Conservation (phyloP, 2,113 vertebrate species). For the Ptilorrhoa leucosticta region DNA sequence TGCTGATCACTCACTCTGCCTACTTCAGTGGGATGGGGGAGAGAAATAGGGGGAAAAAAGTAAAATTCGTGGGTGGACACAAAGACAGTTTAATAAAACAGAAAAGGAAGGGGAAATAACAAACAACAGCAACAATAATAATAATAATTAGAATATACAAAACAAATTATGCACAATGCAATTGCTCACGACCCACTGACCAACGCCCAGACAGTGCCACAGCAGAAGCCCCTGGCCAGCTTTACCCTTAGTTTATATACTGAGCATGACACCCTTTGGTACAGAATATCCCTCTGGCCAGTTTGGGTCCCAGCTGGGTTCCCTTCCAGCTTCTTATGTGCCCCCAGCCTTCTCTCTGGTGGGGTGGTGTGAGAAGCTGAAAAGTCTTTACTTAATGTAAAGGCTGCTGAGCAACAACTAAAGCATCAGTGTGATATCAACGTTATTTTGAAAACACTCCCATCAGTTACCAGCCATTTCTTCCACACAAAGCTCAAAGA, state of each 20-base stretch:
- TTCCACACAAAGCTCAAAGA: background rate
- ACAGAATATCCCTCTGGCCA: background rate
- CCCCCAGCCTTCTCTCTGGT: background rate
- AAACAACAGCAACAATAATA: background rate
- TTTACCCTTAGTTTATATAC: background rate
- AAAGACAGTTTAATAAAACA: background rate
- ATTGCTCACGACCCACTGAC: background rate
- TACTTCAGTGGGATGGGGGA: background rate
- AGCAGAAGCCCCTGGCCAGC: background rate
- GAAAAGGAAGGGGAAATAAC: background rate
- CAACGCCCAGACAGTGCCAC: too few relatives aligned
- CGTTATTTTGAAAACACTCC: background rate
- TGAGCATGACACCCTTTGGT: background rate
- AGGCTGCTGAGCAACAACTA: background rate
- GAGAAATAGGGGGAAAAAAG: background rate
- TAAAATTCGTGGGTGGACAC: background rate
- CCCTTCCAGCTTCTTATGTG: background rate
- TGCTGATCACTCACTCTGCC: accelerated
- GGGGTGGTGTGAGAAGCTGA: background rate
- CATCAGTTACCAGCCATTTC: background rate
- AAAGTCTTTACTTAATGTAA: background rate
- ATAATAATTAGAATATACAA: background rate
- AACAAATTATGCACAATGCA: background rate
- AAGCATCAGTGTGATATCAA: background rate
- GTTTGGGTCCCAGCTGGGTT: background rate